A percentile compares a stretch with the other conserved stretches of the same genome.
Evolutionary conservation across 2,113 vertebrate species (phyloP).

Genomic region (Rutilus rutilus): DNA sequence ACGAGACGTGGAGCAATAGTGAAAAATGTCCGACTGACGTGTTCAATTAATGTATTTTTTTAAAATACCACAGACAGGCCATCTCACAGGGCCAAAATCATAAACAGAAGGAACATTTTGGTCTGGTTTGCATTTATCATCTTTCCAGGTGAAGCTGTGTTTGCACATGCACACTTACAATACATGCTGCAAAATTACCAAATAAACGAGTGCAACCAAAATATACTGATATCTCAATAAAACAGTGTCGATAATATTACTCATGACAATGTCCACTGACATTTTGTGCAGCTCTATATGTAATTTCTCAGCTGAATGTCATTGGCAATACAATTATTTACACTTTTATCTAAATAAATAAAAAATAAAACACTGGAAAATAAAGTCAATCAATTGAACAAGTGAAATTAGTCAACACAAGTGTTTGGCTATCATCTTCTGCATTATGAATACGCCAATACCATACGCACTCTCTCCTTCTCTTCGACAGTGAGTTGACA

Average conservation of each 20-base stretch:
- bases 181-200: too few species aligned
- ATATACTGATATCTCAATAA: too few species aligned
- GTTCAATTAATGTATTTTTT: neutral
- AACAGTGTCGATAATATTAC: too few species aligned
- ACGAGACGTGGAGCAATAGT: neutral
- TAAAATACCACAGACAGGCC: too few species aligned
- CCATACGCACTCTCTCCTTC: too few species aligned
- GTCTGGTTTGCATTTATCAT: neutral
- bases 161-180: too few species aligned
- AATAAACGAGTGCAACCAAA: too few species aligned
- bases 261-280: neutral
- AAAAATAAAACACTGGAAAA: neutral
- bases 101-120: neutral
- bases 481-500: too few species aligned
- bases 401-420: neutral
- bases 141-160: too few species aligned
- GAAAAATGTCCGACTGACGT: neutral
- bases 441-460: too few species aligned
- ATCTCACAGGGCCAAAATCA: neutral
- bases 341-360: neutral
- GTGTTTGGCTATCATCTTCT: too few species aligned
- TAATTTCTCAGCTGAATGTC: neutral
- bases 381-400: neutral
- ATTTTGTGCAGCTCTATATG: neutral
- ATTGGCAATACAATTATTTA: neutral